These are phyloP conservation scores for Pyralis farinalis DNA, from an alignment of 2,888 invertebrate species.

Conservation along the genomic window DNA sequence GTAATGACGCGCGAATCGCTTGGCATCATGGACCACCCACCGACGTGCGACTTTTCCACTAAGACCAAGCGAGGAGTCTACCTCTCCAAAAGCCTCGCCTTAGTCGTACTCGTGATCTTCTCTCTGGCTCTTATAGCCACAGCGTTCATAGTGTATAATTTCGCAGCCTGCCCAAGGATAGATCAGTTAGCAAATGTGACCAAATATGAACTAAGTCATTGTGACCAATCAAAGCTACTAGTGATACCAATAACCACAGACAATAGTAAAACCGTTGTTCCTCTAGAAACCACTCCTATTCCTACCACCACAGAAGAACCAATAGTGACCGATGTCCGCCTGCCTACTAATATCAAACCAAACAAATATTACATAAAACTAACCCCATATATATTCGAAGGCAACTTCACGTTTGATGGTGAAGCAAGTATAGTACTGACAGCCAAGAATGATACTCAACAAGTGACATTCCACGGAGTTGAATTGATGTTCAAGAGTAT, in stretches of 20 bases:
- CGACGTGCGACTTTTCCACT: constrained; percentile 83
- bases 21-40: constrained; percentile 82
- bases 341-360: constrained; percentile 85
- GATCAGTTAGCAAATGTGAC: constrained; percentile 67
- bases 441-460: constrained; percentile 82
- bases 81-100: constrained; percentile 83
- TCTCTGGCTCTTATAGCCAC: constrained; percentile 84
- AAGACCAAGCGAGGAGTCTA: constrained; percentile 82
- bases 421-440: constrained; percentile 83
- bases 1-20: constrained; percentile 72
- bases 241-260: constrained; percentile 66
- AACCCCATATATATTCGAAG: constrained; percentile 86
- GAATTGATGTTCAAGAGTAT: constrained; percentile 84
- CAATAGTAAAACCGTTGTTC: constrained; percentile 52
- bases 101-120: constrained; percentile 83
- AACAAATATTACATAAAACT: constrained; percentile 85
- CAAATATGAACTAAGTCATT: constrained; percentile 65
- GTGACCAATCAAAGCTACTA: constrained; percentile 62
- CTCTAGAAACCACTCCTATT: constrained; percentile 50
- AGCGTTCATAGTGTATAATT: constrained; percentile 88
- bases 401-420: constrained; percentile 90
- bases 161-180: constrained; percentile 83
- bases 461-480: constrained; percentile 88
- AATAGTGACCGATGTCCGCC: constrained; percentile 79
- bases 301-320: constrained; percentile 26